phyloP scores from a whole-genome alignment of 2,888 invertebrate genomes.

The Scaptomyza reducta region DNA sequence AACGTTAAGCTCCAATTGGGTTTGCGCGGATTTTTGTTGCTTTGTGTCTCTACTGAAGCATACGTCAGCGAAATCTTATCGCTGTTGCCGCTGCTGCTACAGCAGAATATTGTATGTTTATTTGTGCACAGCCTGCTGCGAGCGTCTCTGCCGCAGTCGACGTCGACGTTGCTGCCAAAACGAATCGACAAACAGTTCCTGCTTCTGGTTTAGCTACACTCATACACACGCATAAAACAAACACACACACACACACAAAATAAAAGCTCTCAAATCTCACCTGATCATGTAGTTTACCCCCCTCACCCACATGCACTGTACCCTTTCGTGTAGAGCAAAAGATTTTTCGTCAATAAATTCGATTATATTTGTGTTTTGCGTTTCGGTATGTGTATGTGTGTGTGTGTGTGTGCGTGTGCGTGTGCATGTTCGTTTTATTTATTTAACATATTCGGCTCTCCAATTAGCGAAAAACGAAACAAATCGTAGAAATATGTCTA shows the following conservation, averaged over 20 bases:
- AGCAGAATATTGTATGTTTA: slow-evolving; percentile 71
- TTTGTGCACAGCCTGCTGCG: slow-evolving; percentile 60
- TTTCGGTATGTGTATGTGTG: background rate
- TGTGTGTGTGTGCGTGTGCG: slow-evolving; percentile 9
- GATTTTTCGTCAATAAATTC: slow-evolving; percentile 59
- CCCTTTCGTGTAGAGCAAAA: slow-evolving; percentile 32
- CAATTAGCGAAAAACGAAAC: slow-evolving; percentile 73
- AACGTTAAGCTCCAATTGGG: slow-evolving; percentile 79
- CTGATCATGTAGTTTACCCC: slow-evolving; percentile 57
- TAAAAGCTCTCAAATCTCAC: slow-evolving; percentile 40
- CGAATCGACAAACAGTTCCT: slow-evolving; percentile 76
- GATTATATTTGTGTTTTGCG: slow-evolving; percentile 22
- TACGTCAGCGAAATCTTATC: slow-evolving; percentile 81
- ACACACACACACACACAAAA: slow-evolving; percentile 20
- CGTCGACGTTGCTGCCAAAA: slow-evolving; percentile 36
- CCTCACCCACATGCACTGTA: slow-evolving; percentile 17
- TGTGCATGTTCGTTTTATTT: slow-evolving; percentile 40
- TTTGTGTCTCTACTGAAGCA: slow-evolving; percentile 36
- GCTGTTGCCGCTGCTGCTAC: slow-evolving; percentile 32
- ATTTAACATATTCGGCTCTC: slow-evolving; percentile 60
- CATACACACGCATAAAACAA: slow-evolving; percentile 27
- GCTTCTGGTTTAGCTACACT: slow-evolving; percentile 69
- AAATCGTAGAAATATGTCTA: slow-evolving; percentile 50
- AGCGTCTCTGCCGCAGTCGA: slow-evolving; percentile 8
- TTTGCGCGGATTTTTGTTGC: slow-evolving; percentile 41